Conservation (phyloP, 1,140 invertebrate genomes). For the Dreissena polymorpha region DNA sequence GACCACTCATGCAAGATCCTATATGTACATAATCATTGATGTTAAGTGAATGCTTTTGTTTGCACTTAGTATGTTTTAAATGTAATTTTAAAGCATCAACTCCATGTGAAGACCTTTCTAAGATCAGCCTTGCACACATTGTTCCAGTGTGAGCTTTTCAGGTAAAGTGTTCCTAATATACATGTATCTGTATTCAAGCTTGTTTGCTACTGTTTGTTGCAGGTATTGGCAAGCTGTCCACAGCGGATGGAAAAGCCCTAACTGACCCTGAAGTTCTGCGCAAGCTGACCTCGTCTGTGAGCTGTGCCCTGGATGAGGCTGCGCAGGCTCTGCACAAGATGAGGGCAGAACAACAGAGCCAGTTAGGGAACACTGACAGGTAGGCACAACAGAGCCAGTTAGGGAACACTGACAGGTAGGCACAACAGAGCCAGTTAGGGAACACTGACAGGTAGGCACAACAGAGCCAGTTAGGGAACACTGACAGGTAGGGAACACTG, state of each 20-base stretch:
- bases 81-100: no score
- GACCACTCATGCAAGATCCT: no score
- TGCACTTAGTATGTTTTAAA: no score
- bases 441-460: conserved; percentile 72
- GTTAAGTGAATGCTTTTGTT: no score
- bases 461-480: conserved; percentile 69
- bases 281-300: conserved; percentile 90
- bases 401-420: conserved; percentile 68
- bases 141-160: no score
- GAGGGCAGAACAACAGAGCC: conserved; percentile 86
- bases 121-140: no score
- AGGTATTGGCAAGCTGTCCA: conserved; percentile 89
- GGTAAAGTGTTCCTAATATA: no score
- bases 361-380: conserved; percentile 69
- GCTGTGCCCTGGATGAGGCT: conserved; percentile 96
- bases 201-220: conserved; percentile 35
- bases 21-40: no score
- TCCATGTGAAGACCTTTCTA: no score
- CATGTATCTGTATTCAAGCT: no score
- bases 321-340: conserved; percentile 96
- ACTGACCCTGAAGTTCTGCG: conserved; percentile 85
- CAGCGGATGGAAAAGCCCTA: conserved; percentile 82
- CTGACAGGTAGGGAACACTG: conserved; percentile 73
- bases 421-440: conserved; percentile 72
- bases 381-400: conserved; percentile 66